Percentiles rank a stretch among this genome's conserved stretches.
These are phyloP conservation scores for Zenarchopterus dispar DNA, from an alignment of 2,797 vertebrate genomes.

Conservation along the genomic window DNA sequence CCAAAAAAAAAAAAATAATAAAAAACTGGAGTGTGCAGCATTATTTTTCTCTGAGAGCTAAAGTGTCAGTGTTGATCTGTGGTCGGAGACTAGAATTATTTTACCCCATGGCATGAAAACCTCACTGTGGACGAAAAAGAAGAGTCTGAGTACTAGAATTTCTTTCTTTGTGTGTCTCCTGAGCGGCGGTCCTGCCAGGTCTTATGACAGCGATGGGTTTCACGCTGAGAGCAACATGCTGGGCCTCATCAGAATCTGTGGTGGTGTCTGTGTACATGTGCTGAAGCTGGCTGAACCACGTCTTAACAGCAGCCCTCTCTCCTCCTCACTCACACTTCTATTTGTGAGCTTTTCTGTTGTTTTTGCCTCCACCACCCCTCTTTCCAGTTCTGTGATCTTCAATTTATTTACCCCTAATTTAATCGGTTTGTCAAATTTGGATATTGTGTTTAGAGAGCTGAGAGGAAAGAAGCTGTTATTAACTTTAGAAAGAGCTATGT, in stretches of 20 bases:
- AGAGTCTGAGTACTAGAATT: slow-evolving; percentile 8
- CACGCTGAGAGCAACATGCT: slow-evolving; percentile 56
- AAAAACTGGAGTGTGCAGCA: not conserved
- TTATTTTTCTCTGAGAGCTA: not conserved
- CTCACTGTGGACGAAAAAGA: slow-evolving; percentile 5
- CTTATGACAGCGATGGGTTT: slow-evolving; percentile 37
- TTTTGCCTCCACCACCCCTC: not conserved
- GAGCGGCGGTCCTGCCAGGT: slow-evolving; percentile 15
- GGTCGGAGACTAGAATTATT: slow-evolving; percentile 21
- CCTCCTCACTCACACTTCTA: slow-evolving; percentile 10
- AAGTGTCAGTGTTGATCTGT: slow-evolving; percentile 24
- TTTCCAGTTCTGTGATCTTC: slow-evolving; percentile 3
- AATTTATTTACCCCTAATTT: slow-evolving; percentile 39
- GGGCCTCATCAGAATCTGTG: slow-evolving; percentile 67
- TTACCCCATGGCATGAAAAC: slow-evolving; percentile 6
- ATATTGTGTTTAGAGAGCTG: slow-evolving; percentile 5
- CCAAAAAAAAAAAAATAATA: not conserved
- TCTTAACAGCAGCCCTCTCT: slow-evolving; percentile 17
- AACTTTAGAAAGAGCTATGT: slow-evolving; percentile 20
- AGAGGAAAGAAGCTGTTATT: slow-evolving; percentile 6
- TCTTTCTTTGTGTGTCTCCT: slow-evolving; percentile 16
- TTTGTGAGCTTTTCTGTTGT: slow-evolving; percentile 3
- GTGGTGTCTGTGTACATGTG: slow-evolving; percentile 12
- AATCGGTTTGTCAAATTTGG: slow-evolving; percentile 40
- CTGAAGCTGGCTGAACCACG: slow-evolving; percentile 33